Conservation (phyloP, 1,140 invertebrate species). For the Episyrphus balteatus region DNA sequence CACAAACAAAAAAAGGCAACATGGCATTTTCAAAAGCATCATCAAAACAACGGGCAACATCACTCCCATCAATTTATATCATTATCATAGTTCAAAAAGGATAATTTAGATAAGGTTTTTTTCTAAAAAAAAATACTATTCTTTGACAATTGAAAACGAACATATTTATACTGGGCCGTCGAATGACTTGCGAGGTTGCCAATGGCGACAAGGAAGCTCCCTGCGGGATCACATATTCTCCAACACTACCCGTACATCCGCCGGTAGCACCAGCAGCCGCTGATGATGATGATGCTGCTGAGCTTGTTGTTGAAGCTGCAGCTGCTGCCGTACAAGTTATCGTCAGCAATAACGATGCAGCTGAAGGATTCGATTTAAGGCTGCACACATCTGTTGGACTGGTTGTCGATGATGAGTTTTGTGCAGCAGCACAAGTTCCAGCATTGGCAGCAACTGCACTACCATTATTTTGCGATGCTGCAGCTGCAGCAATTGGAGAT, state of each 20-base stretch:
- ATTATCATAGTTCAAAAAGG: too few relatives aligned
- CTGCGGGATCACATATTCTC: neutral
- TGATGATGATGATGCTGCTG: conserved; percentile 17
- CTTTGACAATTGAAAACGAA: conserved; percentile 17
- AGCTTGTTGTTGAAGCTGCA: conserved; percentile 20
- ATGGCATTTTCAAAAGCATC: too few relatives aligned
- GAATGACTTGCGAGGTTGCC: conserved; percentile 32
- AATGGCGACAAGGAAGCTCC: conserved; percentile 31
- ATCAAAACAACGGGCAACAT: too few relatives aligned
- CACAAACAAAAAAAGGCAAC: too few relatives aligned
- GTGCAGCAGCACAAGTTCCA: too few relatives aligned
- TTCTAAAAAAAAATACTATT: neutral
- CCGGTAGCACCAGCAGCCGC: neutral
- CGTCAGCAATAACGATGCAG: conserved; percentile 29
- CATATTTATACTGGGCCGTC: conserved; percentile 35
- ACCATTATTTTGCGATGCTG: conserved; percentile 14
- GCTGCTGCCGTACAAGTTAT: conserved; percentile 14
- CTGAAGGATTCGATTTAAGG: conserved; percentile 34
- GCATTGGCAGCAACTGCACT: neutral
- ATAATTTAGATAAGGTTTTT: too few relatives aligned
- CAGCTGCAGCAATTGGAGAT: conserved; percentile 5
- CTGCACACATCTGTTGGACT: conserved; percentile 34
- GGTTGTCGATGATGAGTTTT: conserved; percentile 31
- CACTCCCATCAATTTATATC: too few relatives aligned
- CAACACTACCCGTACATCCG: neutral